phyloP scores from a whole-genome alignment of 2,888 invertebrate genomes.

The Sepioteuthis lessoniana region DNA sequence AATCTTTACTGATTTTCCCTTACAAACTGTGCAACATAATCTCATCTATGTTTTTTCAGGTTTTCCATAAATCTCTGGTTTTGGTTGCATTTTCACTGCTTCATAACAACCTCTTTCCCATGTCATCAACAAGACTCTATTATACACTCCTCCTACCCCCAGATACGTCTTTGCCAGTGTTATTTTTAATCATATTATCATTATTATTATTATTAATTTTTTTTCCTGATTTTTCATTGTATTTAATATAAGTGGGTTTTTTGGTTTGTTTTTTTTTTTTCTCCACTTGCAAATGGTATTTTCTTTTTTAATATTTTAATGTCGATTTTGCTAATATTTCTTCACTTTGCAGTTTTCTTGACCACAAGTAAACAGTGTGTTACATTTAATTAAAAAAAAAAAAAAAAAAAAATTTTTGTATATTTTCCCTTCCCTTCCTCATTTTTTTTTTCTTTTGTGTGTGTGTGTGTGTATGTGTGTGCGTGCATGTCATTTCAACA shows the following conservation, averaged over 20 bases:
- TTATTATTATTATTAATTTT: neutral
- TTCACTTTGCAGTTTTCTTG: neutral
- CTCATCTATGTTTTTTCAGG: too few species aligned
- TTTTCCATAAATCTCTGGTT: too few species aligned
- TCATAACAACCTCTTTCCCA: neutral
- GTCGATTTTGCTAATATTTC: neutral
- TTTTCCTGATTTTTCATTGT: neutral
- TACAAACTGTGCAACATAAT: too few species aligned
- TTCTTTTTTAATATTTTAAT: too few species aligned
- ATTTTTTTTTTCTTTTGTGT: neutral
- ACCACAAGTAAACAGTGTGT: neutral
- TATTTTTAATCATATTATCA: neutral
- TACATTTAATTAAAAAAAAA: neutral
- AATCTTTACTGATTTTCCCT: too few species aligned
- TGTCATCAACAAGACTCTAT: neutral
- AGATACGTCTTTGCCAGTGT: neutral
- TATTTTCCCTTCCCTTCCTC: neutral
- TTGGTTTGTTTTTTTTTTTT: too few species aligned
- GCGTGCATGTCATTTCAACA: neutral
- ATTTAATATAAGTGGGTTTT: too few species aligned
- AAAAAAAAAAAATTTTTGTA: too few species aligned
- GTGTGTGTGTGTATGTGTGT: neutral
- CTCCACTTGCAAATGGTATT: too few species aligned
- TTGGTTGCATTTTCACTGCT: neutral
- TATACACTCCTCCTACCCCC: neutral